Evolutionary conservation across 2,113 vertebrate genomes (phyloP).

Genomic region (Odocoileus hemionus): DNA sequence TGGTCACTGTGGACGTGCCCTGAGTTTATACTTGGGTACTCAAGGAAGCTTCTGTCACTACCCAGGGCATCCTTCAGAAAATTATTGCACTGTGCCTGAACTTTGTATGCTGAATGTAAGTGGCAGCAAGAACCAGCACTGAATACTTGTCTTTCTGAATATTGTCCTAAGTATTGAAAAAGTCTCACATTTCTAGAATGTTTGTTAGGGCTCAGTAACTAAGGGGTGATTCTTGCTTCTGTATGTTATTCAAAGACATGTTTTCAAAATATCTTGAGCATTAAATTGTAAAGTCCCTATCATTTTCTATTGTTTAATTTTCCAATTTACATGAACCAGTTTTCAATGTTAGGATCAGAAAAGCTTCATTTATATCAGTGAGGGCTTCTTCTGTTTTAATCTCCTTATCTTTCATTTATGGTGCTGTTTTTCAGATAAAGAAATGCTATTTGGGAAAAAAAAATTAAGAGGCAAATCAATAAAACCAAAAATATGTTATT

Average conservation of each 20-base stretch:
- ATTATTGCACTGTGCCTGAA: background rate
- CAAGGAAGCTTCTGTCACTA: background rate
- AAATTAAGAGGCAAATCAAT: background rate
- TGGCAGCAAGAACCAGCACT: background rate
- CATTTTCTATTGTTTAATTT: background rate
- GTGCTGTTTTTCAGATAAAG: background rate
- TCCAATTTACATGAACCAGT: background rate
- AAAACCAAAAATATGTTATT: background rate
- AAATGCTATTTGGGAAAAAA: background rate
- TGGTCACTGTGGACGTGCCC: background rate
- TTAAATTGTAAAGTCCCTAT: background rate
- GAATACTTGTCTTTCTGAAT: background rate
- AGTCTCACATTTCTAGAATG: background rate
- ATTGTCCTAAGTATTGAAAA: background rate
- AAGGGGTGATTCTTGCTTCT: background rate
- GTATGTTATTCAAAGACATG: background rate
- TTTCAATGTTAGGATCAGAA: background rate
- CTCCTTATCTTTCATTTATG: background rate
- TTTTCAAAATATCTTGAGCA: background rate
- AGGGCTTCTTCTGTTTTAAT: background rate
- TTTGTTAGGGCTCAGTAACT: background rate
- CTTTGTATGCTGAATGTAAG: background rate
- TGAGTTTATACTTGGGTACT: background rate
- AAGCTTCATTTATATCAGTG: background rate
- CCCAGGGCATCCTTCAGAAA: background rate